A percentile compares a stretch with the other conserved stretches of the same genome.
These are phyloP conservation scores for Bradysia coprophila DNA, from an alignment of 1,140 invertebrate species.

Conservation along the genomic window DNA sequence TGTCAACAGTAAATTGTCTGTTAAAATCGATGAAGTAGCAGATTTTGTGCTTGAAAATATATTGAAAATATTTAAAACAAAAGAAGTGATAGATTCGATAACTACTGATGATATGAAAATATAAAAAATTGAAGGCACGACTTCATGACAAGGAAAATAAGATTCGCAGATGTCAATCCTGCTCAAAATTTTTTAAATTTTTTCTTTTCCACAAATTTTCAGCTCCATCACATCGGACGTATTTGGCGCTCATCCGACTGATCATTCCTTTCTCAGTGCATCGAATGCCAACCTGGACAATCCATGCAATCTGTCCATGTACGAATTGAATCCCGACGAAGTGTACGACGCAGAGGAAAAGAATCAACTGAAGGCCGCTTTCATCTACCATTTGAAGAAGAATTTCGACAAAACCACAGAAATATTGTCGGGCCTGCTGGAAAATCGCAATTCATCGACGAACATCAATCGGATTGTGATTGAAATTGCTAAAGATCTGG, in stretches of 20 bases:
- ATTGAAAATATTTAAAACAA: too few species aligned
- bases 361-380: conserved; percentile 57
- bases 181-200: too few species aligned
- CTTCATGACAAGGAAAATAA: too few species aligned
- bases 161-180: too few species aligned
- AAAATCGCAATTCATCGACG: conserved; percentile 18
- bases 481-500: conserved; percentile 54
- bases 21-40: too few species aligned
- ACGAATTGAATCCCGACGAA: conserved; percentile 52
- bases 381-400: conserved; percentile 43
- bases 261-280: conserved; percentile 7
- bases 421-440: conserved; percentile 40
- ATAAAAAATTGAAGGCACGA: too few species aligned
- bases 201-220: neutral
- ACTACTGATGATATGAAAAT: too few species aligned
- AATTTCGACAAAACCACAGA: conserved; percentile 35
- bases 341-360: conserved; percentile 38
- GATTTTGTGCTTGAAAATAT: too few species aligned
- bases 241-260: conserved; percentile 8
- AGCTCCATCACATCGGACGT: conserved; percentile 11
- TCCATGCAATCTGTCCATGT: conserved; percentile 36
- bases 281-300: conserved; percentile 3
- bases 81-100: too few species aligned
- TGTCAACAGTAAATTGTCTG: too few species aligned
- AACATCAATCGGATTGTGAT: conserved; percentile 51